Base-by-base conservation (phyloP, 2,888 invertebrate species). In the Mimas tiliae region DNA sequence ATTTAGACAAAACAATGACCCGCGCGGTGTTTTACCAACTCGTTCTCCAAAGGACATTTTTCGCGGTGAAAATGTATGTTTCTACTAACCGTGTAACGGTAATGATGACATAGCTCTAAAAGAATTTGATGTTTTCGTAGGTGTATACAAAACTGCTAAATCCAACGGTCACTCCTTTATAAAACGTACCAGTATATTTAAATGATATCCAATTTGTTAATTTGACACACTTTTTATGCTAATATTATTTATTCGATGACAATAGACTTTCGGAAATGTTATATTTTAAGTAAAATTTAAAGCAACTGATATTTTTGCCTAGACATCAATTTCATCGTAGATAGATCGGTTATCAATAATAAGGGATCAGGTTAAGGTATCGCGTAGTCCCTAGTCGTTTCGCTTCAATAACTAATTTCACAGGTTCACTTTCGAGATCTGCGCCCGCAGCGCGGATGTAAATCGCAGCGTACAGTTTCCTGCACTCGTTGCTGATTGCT, bases 371-470 rank as follows among this genome's bases (percentile, higher is more conserved):
- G 81, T 88, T 85, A 79, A 76, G 78, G 84, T 88, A 86, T 88
- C 87, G 78, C 78, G 82, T 89, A 82, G 80, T 84, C 80, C 78
- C 82, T 89, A 82, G 80, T 84, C 80, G 89, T 85, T 84, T 83
- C 87, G 90, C 88, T 88, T 92, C 87, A 88, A 83, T 91, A 88
- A 85, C 79, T 89, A 88, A 91, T 91, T 90, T 91, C 90, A 85
- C 89, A 87, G 87, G 89, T 89, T 91, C 89, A 82, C 91, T 91
- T 91, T 92, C 92, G 80, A 86, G 89, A 86, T 85, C 84, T 75
- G 76, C 76, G 81, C 80, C 83, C 81, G 79, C 77, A 83, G 84
- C 81, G 77, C 83, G 86, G 85, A 88, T 86, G 82, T 81, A 80
- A 86, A 87, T 89, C 89, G 83, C 90, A 90, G 80, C 78, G 75